Evolutionary conservation across 2,888 invertebrate genomes (phyloP), one percentile per base, ranked within the genome.

Genomic region (Drosophila nigricruria): DNA sequence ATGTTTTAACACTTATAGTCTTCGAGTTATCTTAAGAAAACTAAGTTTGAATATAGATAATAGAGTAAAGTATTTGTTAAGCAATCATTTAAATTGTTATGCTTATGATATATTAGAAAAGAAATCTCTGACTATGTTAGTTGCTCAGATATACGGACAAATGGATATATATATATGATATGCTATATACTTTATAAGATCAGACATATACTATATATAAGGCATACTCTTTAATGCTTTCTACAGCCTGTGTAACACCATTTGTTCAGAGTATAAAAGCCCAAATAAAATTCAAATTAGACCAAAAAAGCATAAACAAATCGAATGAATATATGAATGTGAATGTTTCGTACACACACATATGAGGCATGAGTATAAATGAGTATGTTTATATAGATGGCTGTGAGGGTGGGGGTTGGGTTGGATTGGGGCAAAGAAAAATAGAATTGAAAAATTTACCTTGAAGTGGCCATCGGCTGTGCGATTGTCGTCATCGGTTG

Each of bases 401-500:
- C 14, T 12, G 30, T 49, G 27, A 30, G 18, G 18, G 27, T 12
- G 34, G 12, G 18, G 12, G 27, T 20, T 64, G 27, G 27, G 66
- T 36, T 34, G 27, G 27, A 64, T 36, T 34, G 47, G 49, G 32
- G 47, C 16, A 54, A 65, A n/a, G n/a, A 42, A 47, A 18, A 61
- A 65, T 61, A 61, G n/a, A 27, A 60, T 60, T 49, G 30, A 25
- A 45, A 75, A 49, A 77, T 82, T 91, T 93, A 97, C 97, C 97
- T 97, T 97, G 93, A 95, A 96, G 95, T 96, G 96, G 94, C 98
- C 98, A 94, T 97, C 97, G 91, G 97, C 97, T 86, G 97, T 97
- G 95, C 96, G 97, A 96, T 97, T 97, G 96, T 98, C 98, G 94
- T 97, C 97, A 95, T 97, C 96, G 94, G 96, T 94, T 94, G 96